phyloP scores from a whole-genome alignment of 2,113 vertebrate species.

The Corvus cornix region DNA sequence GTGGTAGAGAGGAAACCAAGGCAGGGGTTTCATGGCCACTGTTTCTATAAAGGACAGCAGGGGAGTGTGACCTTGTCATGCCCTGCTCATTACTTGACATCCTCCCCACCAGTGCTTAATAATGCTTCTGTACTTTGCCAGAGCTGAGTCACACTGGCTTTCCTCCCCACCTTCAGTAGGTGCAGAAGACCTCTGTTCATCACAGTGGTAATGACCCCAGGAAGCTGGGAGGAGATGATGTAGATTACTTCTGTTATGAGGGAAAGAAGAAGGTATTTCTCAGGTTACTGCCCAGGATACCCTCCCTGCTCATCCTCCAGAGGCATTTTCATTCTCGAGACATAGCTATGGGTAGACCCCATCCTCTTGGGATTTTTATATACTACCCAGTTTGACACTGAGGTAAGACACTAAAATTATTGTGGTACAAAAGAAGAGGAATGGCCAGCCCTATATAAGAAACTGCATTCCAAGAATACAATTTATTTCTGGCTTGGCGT shows the following conservation, averaged over 20 bases:
- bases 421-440: background rate
- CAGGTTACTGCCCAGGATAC: background rate
- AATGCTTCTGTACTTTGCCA: background rate
- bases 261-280: background rate
- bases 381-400: background rate
- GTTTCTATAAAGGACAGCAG: background rate
- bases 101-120: background rate
- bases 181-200: background rate
- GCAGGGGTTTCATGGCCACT: background rate
- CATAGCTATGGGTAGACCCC: background rate
- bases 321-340: background rate
- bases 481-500: background rate
- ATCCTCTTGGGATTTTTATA: background rate
- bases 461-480: background rate
- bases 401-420: background rate
- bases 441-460: background rate
- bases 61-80: background rate
- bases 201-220: background rate
- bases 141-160: background rate
- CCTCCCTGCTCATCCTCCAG: background rate
- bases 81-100: background rate
- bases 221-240: background rate
- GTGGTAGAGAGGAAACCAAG: background rate
- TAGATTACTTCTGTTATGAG: background rate
- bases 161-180: background rate